Percentiles rank a stretch among this genome's conserved stretches.
These are phyloP conservation scores for Pipistrellus pygmaeus DNA, from an alignment of 2,797 vertebrate genomes.

Conservation along the genomic window DNA sequence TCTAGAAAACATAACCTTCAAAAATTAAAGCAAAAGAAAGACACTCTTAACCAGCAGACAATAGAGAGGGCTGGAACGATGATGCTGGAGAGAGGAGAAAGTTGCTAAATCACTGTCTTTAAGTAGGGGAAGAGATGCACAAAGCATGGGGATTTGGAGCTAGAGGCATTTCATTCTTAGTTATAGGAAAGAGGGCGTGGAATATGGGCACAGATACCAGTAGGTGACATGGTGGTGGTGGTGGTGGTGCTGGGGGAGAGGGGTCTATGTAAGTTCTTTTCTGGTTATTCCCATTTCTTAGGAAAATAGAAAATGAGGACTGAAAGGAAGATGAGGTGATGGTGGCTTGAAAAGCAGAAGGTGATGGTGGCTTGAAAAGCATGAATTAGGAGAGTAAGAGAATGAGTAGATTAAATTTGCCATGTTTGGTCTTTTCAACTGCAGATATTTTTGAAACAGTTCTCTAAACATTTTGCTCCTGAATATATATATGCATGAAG, in stretches of 20 bases:
- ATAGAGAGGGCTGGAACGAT: neutral
- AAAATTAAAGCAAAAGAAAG: constrained; percentile 43
- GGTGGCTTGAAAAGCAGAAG: neutral
- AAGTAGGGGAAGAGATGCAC: neutral
- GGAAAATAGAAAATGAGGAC: neutral
- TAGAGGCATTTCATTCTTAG: neutral
- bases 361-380: neutral
- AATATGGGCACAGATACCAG: neutral
- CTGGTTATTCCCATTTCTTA: constrained; percentile 31
- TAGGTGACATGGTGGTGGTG: neutral
- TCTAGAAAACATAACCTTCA: neutral
- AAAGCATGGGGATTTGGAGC: neutral
- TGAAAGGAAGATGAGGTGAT: neutral
- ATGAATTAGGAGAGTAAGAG: neutral
- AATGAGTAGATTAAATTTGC: neutral
- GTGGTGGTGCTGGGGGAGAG: too few relatives aligned
- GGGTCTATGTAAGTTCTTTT: neutral
- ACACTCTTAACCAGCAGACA: neutral
- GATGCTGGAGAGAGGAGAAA: neutral
- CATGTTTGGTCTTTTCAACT: neutral
- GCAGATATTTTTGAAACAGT: neutral
- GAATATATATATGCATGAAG: neutral
- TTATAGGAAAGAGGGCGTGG: neutral
- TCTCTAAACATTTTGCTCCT: constrained; percentile 41
- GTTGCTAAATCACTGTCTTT: neutral